Evolutionary conservation across 2,888 invertebrate species (phyloP).

Genomic region (Diogma glabrata): DNA sequence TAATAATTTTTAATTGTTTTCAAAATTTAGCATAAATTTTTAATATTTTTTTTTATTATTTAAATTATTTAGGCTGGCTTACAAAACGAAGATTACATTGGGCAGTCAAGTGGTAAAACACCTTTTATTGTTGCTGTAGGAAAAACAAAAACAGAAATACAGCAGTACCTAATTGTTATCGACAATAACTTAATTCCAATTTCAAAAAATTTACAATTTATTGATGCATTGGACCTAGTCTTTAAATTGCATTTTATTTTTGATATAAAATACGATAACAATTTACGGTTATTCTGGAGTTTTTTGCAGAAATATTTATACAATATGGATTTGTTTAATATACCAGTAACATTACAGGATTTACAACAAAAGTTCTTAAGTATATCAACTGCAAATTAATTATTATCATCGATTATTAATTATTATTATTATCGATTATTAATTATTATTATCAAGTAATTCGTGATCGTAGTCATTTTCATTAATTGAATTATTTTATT

Average conservation of each 20-base stretch:
- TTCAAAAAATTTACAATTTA: neutral
- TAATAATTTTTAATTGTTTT: too few species aligned
- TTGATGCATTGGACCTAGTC: neutral
- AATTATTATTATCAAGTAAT: too few species aligned
- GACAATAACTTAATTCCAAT: neutral
- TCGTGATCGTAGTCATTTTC: too few species aligned
- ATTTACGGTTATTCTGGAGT: neutral
- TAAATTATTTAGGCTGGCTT: slow-evolving; percentile 1
- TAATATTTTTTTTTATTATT: too few species aligned
- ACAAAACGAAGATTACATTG: neutral
- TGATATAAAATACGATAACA: neutral
- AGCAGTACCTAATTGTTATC: neutral
- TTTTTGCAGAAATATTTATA: neutral
- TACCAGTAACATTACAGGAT: neutral
- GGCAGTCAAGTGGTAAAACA: neutral
- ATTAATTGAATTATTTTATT: too few species aligned
- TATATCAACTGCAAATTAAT: too few species aligned
- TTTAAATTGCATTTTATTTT: neutral
- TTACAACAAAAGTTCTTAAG: too few species aligned
- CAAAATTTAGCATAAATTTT: too few species aligned
- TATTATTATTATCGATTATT: too few species aligned
- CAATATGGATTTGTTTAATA: neutral
- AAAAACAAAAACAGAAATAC: neutral
- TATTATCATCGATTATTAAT: too few species aligned
- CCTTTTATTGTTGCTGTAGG: neutral